These are phyloP conservation scores for Pterocles burchelli DNA, from an alignment of 2,113 vertebrate genomes.

Conservation along the genomic window DNA sequence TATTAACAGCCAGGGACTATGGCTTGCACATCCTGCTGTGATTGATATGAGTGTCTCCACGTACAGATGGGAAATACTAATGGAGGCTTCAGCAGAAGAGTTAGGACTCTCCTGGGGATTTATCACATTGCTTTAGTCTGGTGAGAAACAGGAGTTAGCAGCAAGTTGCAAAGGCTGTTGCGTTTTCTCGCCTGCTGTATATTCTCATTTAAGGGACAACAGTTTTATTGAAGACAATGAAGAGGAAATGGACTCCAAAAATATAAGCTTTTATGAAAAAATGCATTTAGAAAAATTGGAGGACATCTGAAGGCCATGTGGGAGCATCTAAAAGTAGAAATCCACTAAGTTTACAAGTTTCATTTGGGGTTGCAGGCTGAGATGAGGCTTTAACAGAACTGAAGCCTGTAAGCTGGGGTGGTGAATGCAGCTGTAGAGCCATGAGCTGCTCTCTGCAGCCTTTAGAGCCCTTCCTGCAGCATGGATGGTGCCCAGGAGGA, in stretches of 20 bases:
- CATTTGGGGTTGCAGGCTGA: not conserved
- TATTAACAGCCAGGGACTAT: constrained; percentile 12
- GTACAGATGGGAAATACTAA: constrained; percentile 30
- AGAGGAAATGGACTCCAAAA: not conserved
- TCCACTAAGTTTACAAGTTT: not conserved
- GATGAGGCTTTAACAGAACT: not conserved
- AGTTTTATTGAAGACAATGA: not conserved
- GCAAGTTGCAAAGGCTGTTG: not conserved
- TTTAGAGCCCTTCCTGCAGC: not conserved
- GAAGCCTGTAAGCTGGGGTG: not conserved
- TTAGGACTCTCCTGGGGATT: constrained; percentile 5
- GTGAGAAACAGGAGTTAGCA: not conserved
- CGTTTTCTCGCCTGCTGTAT: not conserved
- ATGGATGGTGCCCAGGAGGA: not conserved
- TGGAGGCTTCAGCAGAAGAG: not conserved
- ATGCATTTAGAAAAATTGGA: not conserved
- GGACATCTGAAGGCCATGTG: not conserved
- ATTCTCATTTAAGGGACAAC: not conserved
- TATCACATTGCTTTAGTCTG: not conserved
- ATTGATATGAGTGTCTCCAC: not conserved
- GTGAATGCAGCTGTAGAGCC: not conserved
- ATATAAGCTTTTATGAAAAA: not conserved
- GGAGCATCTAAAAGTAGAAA: not conserved
- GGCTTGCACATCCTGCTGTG: not conserved
- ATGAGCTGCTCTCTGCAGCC: not conserved